Conservation (phyloP, 2,113 vertebrate genomes). For the Syngnathus scovelli region DNA sequence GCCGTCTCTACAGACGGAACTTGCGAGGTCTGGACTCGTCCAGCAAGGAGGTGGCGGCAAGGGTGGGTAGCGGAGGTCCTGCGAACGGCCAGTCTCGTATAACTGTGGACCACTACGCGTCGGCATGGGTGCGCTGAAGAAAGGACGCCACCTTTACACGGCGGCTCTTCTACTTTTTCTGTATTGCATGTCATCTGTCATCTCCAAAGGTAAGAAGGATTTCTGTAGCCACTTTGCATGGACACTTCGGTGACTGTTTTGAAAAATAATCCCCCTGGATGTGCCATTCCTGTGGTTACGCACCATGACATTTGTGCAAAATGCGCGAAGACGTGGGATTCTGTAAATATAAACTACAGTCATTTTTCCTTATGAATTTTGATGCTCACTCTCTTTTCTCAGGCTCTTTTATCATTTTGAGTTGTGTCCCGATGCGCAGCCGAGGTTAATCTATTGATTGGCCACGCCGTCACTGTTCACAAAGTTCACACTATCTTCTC, state of each 20-base stretch:
- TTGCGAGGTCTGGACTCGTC: slow-evolving; percentile 12
- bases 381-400: background rate
- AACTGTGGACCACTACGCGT: slow-evolving; percentile 34
- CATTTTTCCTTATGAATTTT: background rate
- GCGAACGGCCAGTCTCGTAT: slow-evolving; percentile 9
- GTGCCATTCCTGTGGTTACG: slow-evolving; percentile 31
- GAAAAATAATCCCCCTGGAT: background rate
- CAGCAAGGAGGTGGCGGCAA: slow-evolving; percentile 23
- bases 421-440: slow-evolving; percentile 11
- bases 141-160: slow-evolving; percentile 49
- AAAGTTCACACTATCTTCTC: slow-evolving; percentile 27
- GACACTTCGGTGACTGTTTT: background rate
- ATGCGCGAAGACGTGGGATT: background rate
- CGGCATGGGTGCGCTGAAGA: slow-evolving; percentile 54
- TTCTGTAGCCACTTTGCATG: background rate
- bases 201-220: slow-evolving; percentile 67
- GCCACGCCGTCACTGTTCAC: background rate
- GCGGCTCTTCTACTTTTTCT: slow-evolving; percentile 57
- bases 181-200: slow-evolving; percentile 34
- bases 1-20: slow-evolving; percentile 28
- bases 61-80: slow-evolving; percentile 26
- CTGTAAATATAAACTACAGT: background rate
- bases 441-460: slow-evolving; percentile 16
- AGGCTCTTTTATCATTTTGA: background rate
- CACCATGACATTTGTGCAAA: slow-evolving; percentile 8